Percentiles rank a stretch among this genome's conserved stretches.
phyloP scores from a whole-genome alignment of 2,797 vertebrate genomes.

The Alosa sapidissima region DNA sequence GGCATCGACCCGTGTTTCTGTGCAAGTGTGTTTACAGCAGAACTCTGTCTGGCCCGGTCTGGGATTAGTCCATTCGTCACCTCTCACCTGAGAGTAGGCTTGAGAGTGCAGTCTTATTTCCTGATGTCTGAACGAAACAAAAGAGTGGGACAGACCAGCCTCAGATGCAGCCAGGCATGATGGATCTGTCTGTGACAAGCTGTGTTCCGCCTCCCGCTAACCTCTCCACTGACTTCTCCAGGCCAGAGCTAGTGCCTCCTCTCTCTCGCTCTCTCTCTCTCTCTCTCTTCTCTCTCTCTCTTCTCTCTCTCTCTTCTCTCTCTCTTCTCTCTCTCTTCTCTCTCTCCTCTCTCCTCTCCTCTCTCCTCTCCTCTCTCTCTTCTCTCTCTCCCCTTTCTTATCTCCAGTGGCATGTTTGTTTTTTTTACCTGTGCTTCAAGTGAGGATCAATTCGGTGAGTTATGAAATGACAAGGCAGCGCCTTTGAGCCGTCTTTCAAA shows the following conservation, averaged over 20 bases:
- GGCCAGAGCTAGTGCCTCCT: not conserved
- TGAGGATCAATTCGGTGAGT: constrained; percentile 74
- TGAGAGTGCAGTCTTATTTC: constrained; percentile 21
- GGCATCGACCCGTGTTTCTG: not conserved
- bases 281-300: not conserved
- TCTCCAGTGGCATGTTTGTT: constrained; percentile 64
- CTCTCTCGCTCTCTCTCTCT: constrained; percentile 18
- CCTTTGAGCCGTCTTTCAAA: constrained; percentile 69
- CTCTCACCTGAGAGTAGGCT: constrained; percentile 3
- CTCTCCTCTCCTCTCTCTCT: constrained; percentile 13
- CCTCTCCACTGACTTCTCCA: not conserved
- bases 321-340: constrained; percentile 28
- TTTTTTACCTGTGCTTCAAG: constrained; percentile 59
- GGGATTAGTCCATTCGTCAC: not conserved
- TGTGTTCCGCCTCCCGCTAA: not conserved
- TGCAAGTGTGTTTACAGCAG: constrained; percentile 7
- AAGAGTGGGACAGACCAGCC: not conserved
- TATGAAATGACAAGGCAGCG: constrained; percentile 72
- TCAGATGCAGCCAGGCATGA: not conserved
- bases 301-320: constrained; percentile 19
- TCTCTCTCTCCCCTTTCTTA: constrained; percentile 47
- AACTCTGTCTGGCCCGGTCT: not conserved
- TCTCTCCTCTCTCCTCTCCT: constrained; percentile 17
- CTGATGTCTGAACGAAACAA: not conserved
- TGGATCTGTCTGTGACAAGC: not conserved